Percentiles rank a stretch among this genome's conserved stretches.
Conservation (phyloP, 2,888 invertebrate genomes). For the Idaea dimidiata region DNA sequence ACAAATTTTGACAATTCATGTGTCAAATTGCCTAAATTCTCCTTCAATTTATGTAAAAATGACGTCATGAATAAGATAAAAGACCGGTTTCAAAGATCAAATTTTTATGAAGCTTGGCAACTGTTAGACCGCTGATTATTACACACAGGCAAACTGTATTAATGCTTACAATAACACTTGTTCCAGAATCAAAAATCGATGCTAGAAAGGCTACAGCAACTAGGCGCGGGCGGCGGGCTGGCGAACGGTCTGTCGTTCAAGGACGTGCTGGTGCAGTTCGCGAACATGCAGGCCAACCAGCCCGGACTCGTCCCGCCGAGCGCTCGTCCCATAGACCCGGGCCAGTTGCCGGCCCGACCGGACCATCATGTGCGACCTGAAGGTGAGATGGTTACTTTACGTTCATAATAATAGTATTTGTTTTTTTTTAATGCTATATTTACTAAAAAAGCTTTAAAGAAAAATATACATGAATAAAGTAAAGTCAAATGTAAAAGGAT, state of each 20-base stretch:
- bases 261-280: slow-evolving; percentile 88
- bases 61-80: too few relatives aligned
- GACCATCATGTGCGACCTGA: slow-evolving; percentile 62
- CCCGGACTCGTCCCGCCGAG: slow-evolving; percentile 60
- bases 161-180: neutral
- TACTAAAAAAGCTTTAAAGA: too few relatives aligned
- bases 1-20: too few relatives aligned
- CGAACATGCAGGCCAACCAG: slow-evolving; percentile 77
- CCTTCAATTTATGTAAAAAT: too few relatives aligned
- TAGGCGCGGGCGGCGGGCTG: slow-evolving; percentile 65
- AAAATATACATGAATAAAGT: too few relatives aligned
- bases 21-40: too few relatives aligned
- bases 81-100: too few relatives aligned
- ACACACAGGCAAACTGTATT: neutral
- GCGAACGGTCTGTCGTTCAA: slow-evolving; percentile 82
- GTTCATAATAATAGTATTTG: too few relatives aligned
- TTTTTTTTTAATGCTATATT: too few relatives aligned
- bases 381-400: neutral
- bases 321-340: slow-evolving; percentile 55
- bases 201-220: slow-evolving; percentile 69
- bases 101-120: too few relatives aligned
- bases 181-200: slow-evolving; percentile 75
- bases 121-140: too few relatives aligned
- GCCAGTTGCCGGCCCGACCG: slow-evolving; percentile 52
- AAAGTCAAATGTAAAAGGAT: too few relatives aligned